phyloP scores from a whole-genome alignment of 2,797 vertebrate genomes.

The Rhinophrynus dorsalis region DNA sequence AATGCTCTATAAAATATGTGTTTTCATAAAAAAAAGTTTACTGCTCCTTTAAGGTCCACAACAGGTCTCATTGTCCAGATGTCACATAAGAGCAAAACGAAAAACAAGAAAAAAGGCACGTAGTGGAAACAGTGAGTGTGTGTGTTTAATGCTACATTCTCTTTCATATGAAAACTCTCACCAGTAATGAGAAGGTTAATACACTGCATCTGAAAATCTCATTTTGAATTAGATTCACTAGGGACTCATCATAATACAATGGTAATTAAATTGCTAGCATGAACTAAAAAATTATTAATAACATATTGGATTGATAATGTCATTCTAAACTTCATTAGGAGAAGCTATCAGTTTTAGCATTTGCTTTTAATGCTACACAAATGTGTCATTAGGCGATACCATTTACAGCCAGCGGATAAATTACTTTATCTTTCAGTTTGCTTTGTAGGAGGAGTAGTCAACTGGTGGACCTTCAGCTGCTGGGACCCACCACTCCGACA shows the following conservation, averaged over 20 bases:
- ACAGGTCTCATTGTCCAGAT: no score
- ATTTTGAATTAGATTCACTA: conserved; percentile 10
- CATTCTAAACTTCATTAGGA: conserved; percentile 33
- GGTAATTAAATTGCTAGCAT: conserved; percentile 29
- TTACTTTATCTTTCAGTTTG: neutral
- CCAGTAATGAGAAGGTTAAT: conserved; percentile 19
- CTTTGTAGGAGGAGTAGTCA: no score
- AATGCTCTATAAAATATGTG: no score
- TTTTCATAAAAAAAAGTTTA: no score
- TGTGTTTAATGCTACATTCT: no score
- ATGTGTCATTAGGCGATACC: conserved; percentile 33
- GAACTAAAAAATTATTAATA: conserved; percentile 41
- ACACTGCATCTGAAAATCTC: neutral
- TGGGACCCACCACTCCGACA: no score
- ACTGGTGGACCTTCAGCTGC: no score
- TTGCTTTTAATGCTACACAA: conserved; percentile 42
- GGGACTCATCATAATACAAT: conserved; percentile 26
- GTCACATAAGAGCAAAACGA: no score
- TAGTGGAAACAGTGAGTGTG: no score
- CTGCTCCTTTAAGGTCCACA: no score
- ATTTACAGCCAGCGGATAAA: conserved; percentile 2
- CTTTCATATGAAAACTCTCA: no score
- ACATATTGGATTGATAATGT: conserved; percentile 46
- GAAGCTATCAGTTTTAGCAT: conserved; percentile 21
- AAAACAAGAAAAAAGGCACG: no score